Evolutionary conservation across 2,113 vertebrate genomes (phyloP).

Genomic region (Tichodroma muraria): DNA sequence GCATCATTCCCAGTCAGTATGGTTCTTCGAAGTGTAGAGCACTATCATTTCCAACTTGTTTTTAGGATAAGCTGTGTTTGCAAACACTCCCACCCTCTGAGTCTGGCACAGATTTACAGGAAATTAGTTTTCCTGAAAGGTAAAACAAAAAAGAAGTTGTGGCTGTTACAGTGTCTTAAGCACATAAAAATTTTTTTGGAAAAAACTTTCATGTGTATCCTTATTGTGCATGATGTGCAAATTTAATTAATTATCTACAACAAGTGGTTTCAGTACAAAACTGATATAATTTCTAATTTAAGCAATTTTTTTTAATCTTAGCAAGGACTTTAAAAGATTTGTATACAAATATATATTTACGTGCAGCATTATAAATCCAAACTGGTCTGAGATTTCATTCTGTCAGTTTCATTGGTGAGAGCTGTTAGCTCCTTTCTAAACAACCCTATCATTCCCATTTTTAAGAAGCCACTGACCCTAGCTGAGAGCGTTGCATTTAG

Average conservation of each 20-base stretch:
- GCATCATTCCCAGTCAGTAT: neutral
- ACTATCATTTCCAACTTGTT: neutral
- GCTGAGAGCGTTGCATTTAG: neutral
- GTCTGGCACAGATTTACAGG: neutral
- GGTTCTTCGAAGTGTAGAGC: neutral
- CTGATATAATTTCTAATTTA: neutral
- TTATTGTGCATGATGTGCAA: neutral
- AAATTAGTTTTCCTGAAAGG: conserved; percentile 13
- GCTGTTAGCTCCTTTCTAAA: neutral
- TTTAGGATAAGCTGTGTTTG: conserved; percentile 38
- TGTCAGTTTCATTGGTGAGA: neutral
- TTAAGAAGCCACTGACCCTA: neutral
- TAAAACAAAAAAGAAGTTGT: neutral
- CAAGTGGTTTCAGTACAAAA: neutral
- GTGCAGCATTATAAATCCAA: neutral
- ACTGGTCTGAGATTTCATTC: neutral
- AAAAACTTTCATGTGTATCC: neutral
- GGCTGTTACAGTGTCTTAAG: neutral
- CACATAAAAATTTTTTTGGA: neutral
- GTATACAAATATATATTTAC: neutral
- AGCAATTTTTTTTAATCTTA: neutral
- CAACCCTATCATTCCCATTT: neutral
- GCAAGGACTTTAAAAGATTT: neutral
- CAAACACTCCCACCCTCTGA: neutral
- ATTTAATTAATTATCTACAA: neutral